A percentile compares a stretch with the other conserved stretches of the same genome.
phyloP scores from a whole-genome alignment of 1,140 invertebrate genomes.

The Saccostrea glomerata region DNA sequence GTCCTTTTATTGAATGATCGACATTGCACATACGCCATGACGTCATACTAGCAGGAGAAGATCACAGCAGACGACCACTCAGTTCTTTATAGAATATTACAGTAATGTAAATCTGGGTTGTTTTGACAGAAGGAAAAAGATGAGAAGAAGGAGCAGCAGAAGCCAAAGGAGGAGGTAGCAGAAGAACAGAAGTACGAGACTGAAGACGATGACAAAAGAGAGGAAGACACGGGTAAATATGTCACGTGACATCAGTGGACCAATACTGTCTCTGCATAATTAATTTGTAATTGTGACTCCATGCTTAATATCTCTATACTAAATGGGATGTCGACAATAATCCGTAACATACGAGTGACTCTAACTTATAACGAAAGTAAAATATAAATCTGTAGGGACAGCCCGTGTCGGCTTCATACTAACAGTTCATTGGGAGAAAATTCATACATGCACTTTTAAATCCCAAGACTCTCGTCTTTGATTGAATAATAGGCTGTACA shows the following conservation, averaged over 20 bases:
- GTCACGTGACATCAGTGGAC: background rate
- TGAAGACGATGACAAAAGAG: slow-evolving; percentile 2
- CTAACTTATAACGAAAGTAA: background rate
- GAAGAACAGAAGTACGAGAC: background rate
- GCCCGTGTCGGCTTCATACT: background rate
- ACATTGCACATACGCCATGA: too few species aligned
- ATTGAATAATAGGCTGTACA: background rate
- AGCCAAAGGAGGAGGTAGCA: background rate
- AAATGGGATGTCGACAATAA: background rate
- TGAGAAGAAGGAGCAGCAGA: background rate
- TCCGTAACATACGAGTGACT: background rate
- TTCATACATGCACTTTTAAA: too few species aligned
- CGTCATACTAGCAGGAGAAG: too few species aligned
- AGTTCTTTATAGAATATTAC: too few species aligned
- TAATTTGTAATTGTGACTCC: slow-evolving; percentile 4
- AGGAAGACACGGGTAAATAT: slow-evolving; percentile 39
- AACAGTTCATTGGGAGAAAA: background rate
- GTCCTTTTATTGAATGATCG: too few species aligned
- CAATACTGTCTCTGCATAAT: background rate
- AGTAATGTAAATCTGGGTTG: background rate
- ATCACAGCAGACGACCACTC: too few species aligned
- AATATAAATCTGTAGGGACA: background rate
- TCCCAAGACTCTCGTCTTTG: background rate
- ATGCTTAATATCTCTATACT: background rate
- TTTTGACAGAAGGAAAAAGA: background rate